A percentile compares a stretch with the other conserved stretches of the same genome.
phyloP scores from a whole-genome alignment of 1,140 invertebrate genomes.

The Aphidius ervi region DNA sequence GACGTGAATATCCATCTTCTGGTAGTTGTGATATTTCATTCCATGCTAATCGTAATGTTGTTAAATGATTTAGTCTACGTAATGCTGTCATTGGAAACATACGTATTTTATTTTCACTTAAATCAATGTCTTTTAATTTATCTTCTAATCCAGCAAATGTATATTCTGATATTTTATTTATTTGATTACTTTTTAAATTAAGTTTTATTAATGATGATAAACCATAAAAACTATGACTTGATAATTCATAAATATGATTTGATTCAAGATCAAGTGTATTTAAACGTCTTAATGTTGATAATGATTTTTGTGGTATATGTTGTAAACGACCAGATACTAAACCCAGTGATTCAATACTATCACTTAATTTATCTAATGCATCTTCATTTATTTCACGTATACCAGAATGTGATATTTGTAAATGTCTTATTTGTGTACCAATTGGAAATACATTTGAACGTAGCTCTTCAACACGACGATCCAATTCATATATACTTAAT shows the following conservation, averaged over 20 bases:
- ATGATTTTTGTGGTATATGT: constrained; percentile 75
- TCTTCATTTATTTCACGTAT: constrained; percentile 71
- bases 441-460: constrained; percentile 66
- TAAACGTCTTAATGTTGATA: constrained; percentile 69
- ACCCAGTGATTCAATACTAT: constrained; percentile 73
- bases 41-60: constrained; percentile 73
- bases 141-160: constrained; percentile 79
- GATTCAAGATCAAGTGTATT: constrained; percentile 76
- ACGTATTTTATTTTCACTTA: constrained; percentile 81
- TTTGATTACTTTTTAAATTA: constrained; percentile 77
- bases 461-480: constrained; percentile 68
- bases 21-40: constrained; percentile 73
- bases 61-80: constrained; percentile 68
- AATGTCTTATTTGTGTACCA: constrained; percentile 69
- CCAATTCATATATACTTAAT: constrained; percentile 80
- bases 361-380: constrained; percentile 67
- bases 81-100: constrained; percentile 76
- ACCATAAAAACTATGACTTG: constrained; percentile 82
- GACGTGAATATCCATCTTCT: constrained; percentile 65
- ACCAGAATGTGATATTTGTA: constrained; percentile 79
- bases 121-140: constrained; percentile 74
- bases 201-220: constrained; percentile 74
- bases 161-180: constrained; percentile 75
- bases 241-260: constrained; percentile 77
- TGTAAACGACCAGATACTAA: constrained; percentile 76